Evolutionary conservation across 1,140 invertebrate species (phyloP).

Genomic region (Drosophila subobscura): DNA sequence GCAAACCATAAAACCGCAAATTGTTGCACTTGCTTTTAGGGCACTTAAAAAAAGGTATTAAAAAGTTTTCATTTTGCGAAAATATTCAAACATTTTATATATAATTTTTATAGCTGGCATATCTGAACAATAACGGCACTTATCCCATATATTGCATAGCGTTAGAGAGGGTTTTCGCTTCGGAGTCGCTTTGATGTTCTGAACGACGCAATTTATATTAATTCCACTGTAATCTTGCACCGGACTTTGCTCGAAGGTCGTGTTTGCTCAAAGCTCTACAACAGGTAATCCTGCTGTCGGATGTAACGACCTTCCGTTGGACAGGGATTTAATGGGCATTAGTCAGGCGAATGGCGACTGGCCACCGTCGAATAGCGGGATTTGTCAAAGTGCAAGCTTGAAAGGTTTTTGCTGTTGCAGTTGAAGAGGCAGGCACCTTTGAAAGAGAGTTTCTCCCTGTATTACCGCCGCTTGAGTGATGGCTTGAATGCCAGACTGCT

Average conservation of each 20-base stretch:
- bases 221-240: background rate
- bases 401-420: constrained; percentile 14
- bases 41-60: no score
- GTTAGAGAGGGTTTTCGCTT: background rate
- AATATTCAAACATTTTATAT: constrained; percentile 15
- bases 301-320: constrained; percentile 9
- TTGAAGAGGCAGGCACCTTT: constrained; percentile 2
- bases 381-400: no score
- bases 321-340: constrained; percentile 16
- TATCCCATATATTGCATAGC: background rate
- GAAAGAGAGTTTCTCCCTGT: background rate
- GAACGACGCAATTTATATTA: constrained; percentile 9
- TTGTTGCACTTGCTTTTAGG: no score
- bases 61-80: no score
- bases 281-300: constrained; percentile 2
- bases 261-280: constrained; percentile 7
- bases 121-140: background rate
- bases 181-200: constrained; percentile 12
- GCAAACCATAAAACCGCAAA: no score
- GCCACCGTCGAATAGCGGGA: background rate
- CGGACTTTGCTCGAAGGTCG: constrained; percentile 1
- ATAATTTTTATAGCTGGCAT: background rate
- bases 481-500: constrained; percentile 3
- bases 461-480: constrained; percentile 1
- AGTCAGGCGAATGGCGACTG: constrained; percentile 15